Evolutionary conservation across 2,888 invertebrate genomes (phyloP), one percentile per base, ranked within the genome.

Genomic region (Lasiommata megera): DNA sequence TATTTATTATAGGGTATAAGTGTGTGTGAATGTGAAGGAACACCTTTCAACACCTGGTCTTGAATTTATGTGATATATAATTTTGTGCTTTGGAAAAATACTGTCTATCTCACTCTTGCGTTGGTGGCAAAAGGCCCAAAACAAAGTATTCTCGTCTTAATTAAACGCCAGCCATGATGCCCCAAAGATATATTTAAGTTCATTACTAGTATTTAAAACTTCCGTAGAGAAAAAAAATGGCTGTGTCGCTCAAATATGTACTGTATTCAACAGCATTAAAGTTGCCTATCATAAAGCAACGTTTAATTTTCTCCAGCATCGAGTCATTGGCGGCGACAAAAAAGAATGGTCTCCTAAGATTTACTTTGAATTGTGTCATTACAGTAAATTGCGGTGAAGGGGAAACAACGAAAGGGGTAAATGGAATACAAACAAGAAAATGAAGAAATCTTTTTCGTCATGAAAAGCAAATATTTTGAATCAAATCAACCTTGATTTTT

Each of bases 321-420:
- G 56, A 54, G 61, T 72, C 67, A 69, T 62, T 66, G 59, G 51
- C 67, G 74, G 73, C 67, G 75, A 74, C 76, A 80, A 80, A 81
- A 82, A 80, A 76, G 68, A 76, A 55, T 61, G 51, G 73, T 77
- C 72, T 73, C 73, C 71, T 77, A 74, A 74, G 76, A 79, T 80
- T 84, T 77, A 80, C 76, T 77, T 73, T 75, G 76, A 75, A 78
- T 77, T 71, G 74, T 74, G 75, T 80, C 80, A 75, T 85, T 83
- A 84, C 78, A 80, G 76, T 75, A 82, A 85, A 83, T 84, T 84
- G 80, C 79, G 81, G 82, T 77, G 74, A 79, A 70, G 69, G 70
- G 79, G 34, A 34, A 79, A 80, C 76, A 74, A 75, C 73, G 67
- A 79, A 79, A 62, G 57, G 61, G 61, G 60, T 62, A 60, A 58